phyloP scores from a whole-genome alignment of 2,113 vertebrate genomes.

The Rhinolophus sinicus region DNA sequence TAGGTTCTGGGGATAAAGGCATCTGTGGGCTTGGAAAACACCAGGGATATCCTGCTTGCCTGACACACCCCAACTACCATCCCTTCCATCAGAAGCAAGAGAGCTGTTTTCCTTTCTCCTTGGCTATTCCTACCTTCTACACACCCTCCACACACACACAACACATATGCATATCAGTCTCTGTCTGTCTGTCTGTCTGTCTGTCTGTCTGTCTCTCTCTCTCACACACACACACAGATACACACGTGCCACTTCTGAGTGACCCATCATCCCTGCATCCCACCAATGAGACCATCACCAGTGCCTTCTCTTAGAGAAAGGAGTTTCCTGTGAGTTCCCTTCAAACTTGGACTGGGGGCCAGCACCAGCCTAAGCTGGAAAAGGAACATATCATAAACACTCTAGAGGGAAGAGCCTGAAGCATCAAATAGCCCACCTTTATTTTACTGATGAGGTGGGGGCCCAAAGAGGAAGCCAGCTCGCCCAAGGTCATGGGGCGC shows the following conservation, averaged over 20 bases:
- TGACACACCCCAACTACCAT: not conserved
- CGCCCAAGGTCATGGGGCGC: no score
- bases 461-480: not conserved
- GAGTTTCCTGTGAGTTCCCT: not conserved
- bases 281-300: not conserved
- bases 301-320: not conserved
- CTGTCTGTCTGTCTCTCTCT: no score
- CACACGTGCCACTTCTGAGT: not conserved
- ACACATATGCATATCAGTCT: not conserved
- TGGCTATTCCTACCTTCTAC: not conserved
- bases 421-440: not conserved
- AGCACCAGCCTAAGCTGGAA: not conserved
- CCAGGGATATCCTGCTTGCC: not conserved
- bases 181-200: no score
- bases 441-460: not conserved
- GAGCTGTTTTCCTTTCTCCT: not conserved
- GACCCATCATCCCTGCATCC: no score
- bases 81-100: not conserved
- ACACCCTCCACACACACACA: not conserved
- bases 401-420: not conserved
- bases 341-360: not conserved
- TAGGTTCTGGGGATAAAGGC: accelerated
- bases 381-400: not conserved
- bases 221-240: not conserved
- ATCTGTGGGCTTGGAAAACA: not conserved